Evolutionary conservation across 2,888 invertebrate species (phyloP).

Genomic region (Chalcis sispes): DNA sequence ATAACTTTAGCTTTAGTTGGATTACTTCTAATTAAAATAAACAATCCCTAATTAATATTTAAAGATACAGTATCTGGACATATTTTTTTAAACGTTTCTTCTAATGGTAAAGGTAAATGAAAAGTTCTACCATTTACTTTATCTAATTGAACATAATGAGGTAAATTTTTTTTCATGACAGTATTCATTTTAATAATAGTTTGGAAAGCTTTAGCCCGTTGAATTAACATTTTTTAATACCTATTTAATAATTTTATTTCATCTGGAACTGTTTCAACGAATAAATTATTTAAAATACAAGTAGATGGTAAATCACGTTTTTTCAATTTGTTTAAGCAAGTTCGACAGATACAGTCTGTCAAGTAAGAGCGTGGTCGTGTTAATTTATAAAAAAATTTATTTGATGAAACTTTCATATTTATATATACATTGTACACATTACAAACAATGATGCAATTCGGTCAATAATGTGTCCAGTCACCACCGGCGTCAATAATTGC

Average conservation of each 20-base stretch:
- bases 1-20: slow-evolving; percentile 64
- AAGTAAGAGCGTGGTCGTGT: too few species aligned
- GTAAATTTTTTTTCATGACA: slow-evolving; percentile 66
- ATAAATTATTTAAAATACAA: slow-evolving; percentile 63
- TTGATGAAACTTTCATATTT: too few species aligned
- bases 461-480: too few species aligned
- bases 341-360: slow-evolving; percentile 55
- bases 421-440: too few species aligned
- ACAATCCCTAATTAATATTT: slow-evolving; percentile 65
- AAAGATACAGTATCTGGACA: slow-evolving; percentile 63
- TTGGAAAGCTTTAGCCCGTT: slow-evolving; percentile 70
- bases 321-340: slow-evolving; percentile 57
- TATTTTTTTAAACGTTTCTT: slow-evolving; percentile 68
- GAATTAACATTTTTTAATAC: slow-evolving; percentile 64
- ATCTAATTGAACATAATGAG: slow-evolving; percentile 58
- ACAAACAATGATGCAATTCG: too few species aligned
- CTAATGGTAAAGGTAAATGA: slow-evolving; percentile 67
- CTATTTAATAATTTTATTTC: slow-evolving; percentile 58
- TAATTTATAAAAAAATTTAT: too few species aligned
- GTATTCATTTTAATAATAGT: slow-evolving; percentile 65
- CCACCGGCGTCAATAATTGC: too few species aligned
- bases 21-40: slow-evolving; percentile 65
- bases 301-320: slow-evolving; percentile 60
- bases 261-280: slow-evolving; percentile 48
- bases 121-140: slow-evolving; percentile 65